These are phyloP conservation scores for Reinhardtius hippoglossoides DNA, from an alignment of 2,113 vertebrate species.

Conservation along the genomic window DNA sequence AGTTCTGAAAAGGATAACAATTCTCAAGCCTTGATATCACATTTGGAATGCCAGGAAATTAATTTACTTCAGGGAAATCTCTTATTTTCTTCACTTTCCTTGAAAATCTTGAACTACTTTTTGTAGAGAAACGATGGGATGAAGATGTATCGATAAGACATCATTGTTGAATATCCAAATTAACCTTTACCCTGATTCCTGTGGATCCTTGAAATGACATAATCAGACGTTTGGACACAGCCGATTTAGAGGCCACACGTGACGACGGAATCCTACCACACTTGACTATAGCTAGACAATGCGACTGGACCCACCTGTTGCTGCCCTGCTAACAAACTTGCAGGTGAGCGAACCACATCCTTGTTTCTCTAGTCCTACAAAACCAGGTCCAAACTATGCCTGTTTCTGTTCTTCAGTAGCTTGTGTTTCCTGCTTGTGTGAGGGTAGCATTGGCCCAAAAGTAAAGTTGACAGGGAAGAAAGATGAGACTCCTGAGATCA, in stretches of 20 bases:
- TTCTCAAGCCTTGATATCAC: neutral
- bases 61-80: neutral
- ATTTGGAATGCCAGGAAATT: neutral
- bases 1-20: neutral
- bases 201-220: neutral
- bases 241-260: too few relatives aligned
- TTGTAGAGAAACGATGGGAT: neutral
- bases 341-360: too few relatives aligned
- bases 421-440: neutral
- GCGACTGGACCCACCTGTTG: too few relatives aligned
- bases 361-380: neutral
- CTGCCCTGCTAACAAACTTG: neutral
- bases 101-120: neutral
- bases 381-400: too few relatives aligned
- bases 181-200: neutral
- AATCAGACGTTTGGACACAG: too few relatives aligned
- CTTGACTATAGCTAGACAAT: too few relatives aligned
- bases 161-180: neutral
- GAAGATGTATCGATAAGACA: neutral
- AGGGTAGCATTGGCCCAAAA: neutral
- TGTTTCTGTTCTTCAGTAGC: neutral
- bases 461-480: constrained; percentile 14
- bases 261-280: too few relatives aligned
- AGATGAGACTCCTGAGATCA: constrained; percentile 35
- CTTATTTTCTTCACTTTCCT: neutral